Percentiles rank a stretch among this genome's conserved stretches.
Conservation (phyloP, 2,113 vertebrate genomes). For the Cathartes aura region DNA sequence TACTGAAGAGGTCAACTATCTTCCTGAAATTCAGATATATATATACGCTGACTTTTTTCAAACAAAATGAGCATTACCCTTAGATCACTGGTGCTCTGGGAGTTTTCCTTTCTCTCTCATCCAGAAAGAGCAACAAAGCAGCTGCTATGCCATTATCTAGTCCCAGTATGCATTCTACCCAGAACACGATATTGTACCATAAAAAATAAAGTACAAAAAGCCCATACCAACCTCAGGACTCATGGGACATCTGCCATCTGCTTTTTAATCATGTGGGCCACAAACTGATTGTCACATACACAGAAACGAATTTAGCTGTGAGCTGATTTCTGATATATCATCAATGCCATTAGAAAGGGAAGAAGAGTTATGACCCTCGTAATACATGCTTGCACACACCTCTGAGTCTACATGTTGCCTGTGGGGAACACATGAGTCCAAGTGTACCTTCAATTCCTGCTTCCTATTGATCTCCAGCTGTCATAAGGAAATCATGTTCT, state of each 20-base stretch:
- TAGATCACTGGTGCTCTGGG: not conserved
- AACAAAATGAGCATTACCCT: not conserved
- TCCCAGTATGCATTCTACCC: not conserved
- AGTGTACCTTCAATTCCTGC: not conserved
- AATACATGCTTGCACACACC: rapidly evolving
- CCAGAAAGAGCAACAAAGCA: not conserved
- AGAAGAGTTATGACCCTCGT: not conserved
- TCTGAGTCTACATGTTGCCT: not conserved
- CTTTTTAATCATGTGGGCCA: not conserved
- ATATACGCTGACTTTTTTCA: not conserved
- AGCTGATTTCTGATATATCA: not conserved
- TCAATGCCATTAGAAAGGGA: not conserved
- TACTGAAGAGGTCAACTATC: not conserved
- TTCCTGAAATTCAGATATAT: not conserved
- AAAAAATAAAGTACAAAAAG: not conserved
- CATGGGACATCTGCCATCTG: not conserved
- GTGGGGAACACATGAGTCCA: not conserved
- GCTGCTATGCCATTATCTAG: not conserved
- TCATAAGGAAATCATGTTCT: not conserved
- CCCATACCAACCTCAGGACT: not conserved
- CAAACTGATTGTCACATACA: not conserved
- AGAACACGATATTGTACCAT: not conserved
- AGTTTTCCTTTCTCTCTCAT: not conserved
- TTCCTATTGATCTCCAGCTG: not conserved
- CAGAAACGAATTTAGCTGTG: not conserved